Base-by-base conservation (phyloP, 2,113 vertebrate species). In the Pantherophis guttatus region DNA sequence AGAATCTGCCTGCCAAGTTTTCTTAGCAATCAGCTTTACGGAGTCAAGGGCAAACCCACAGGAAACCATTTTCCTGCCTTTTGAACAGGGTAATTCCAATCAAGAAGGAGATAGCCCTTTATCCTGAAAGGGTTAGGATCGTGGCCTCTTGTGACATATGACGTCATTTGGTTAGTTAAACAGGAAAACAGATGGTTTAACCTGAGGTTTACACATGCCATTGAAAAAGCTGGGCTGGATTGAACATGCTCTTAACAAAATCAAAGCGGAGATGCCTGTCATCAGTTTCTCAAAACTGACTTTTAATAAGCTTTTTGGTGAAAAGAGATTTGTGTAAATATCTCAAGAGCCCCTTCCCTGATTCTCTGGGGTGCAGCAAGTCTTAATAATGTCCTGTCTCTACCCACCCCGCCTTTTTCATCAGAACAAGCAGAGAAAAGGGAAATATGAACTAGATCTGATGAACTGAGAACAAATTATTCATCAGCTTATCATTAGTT, bases 1-100 rank as follows among this genome's bases (percentile, higher is more conserved):
- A 94, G 85, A 23, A 86, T 95, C 93, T 55, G 90, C 93, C 89
- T 96, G 94, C 91, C 94, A 92, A 91, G 54, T 94, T 94, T 93
- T 58, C 93, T 94, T 90, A 89, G 52, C 93, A 94, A 94, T 95
- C 91, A 57, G 88, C 94, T 52, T 19, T 91, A 52, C 90, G 95
- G 57, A 87, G 55, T 86, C 0, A 1, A 92, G 90, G 86, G 0
- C 86, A 87, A 93, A 81, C 26, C 13, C 89, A 90, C 93, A 93
- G 90, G 93, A 95, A 95, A 92, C 65, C 92, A 93, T 94, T 90
- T 93, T 62, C 55, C 21, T 75, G 3, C 57, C 44, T 93, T 44
- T 95, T 65, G 44, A 87, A 81, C 91, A 94, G 54, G 55, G 94
- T 95, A 95, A 94, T 91, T 94, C 89, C 50, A 88, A 87, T 92